Evolutionary conservation across 2,888 invertebrate species (phyloP), one percentile per base, ranked within the genome.

Genomic region (Drosophila limbata): DNA sequence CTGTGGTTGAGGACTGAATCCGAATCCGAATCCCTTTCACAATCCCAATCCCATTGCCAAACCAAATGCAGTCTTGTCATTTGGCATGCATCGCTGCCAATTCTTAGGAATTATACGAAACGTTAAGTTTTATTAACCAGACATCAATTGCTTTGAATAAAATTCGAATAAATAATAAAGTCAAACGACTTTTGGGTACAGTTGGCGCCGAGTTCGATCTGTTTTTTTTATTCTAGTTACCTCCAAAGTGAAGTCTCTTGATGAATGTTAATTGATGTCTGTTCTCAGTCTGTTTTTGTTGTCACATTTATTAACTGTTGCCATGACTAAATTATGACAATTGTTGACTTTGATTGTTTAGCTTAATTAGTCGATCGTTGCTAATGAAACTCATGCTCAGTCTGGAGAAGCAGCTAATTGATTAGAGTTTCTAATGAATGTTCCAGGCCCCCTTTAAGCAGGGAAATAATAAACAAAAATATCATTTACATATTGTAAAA

Each of bases 71-170:
- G 63, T 61, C 64, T 51, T 65, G 53, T 64, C 78, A 83, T 81
- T 75, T 78, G 69, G 73, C 69, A 83, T 75, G 89, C 88, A 81
- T 67, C 76, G 79, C 73, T 88, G 84, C 69, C 71, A 88, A 72
- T 90, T 90, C 90, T 68, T 70, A 60, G 83, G 78, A 90, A 91
- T 91, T 91, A 84, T 90, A 84, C 85, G 91, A 90, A 75, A 89
- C 90, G 83, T 91, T 90, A 79, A 88, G 70, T 90, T 90, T 91
- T 89, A 90, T 90, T 89, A 89, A 89, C 85, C 90, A 81, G 79
- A 87, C 87, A 84, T 81, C 87, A 85, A 88, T 87, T 84, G 82
- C 71, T 78, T 70, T 70, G 62, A 74, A 81, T 76, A 78, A 80
- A 89, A 81, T 57, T 61, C 73, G 40, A 61, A 84, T 88, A 81